phyloP scores from a whole-genome alignment of 2,888 invertebrate species.

The Zonitis immaculata region DNA sequence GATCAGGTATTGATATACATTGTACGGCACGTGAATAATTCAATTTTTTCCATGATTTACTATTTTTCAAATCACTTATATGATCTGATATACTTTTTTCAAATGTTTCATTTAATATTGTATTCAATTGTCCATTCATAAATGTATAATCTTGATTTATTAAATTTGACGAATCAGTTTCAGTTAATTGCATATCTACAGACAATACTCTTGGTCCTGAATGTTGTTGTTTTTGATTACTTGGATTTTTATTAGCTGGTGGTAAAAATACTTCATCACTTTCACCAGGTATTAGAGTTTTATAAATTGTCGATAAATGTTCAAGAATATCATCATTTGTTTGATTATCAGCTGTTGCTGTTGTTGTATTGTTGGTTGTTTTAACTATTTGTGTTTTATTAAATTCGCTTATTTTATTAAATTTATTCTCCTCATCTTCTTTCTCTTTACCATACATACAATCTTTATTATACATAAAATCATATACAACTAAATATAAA shows the following conservation, averaged over 20 bases:
- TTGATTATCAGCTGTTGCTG: slow-evolving; percentile 24
- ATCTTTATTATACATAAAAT: slow-evolving; percentile 60
- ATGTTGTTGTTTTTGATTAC: slow-evolving; percentile 18
- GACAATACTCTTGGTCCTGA: slow-evolving; percentile 42
- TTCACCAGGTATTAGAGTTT: slow-evolving; percentile 47
- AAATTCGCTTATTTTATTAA: slow-evolving; percentile 14
- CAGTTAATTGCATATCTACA: slow-evolving; percentile 36
- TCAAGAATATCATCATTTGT: slow-evolving; percentile 26
- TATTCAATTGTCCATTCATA: slow-evolving; percentile 35
- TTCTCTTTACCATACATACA: slow-evolving; percentile 38
- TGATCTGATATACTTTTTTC: slow-evolving; percentile 46
- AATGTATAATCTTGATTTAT: slow-evolving; percentile 35
- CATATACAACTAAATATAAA: slow-evolving; percentile 63
- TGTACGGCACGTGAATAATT: slow-evolving; percentile 54
- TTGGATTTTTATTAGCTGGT: slow-evolving; percentile 19
- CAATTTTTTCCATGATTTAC: slow-evolving; percentile 40
- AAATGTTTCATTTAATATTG: slow-evolving; percentile 28
- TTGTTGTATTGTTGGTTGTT: slow-evolving; percentile 16
- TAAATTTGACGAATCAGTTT: slow-evolving; percentile 40
- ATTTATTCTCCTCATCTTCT: slow-evolving; percentile 44
- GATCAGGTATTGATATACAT: slow-evolving; percentile 54
- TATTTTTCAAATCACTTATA: slow-evolving; percentile 46
- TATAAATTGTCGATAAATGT: slow-evolving; percentile 40
- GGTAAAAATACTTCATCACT: slow-evolving; percentile 46
- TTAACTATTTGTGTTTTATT: slow-evolving; percentile 22